Evolutionary conservation across 2,113 vertebrate species (phyloP), one percentile per base, ranked within the genome.

Genomic region (Ciconia maguari): DNA sequence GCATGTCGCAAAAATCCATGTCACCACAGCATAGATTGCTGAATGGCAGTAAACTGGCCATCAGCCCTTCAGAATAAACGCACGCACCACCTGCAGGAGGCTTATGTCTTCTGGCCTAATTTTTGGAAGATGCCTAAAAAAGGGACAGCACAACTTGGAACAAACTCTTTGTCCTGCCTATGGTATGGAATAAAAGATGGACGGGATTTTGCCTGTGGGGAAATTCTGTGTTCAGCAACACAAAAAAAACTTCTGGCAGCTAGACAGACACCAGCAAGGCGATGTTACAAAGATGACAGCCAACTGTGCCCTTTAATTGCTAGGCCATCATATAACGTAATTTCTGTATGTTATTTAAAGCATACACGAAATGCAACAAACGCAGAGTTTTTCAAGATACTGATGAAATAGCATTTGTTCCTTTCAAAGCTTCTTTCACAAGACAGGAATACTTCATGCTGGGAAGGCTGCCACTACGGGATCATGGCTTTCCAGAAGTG

Each of bases 341-440:
- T 88, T 86, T 38, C 54, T 92, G 60, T 78, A 2, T n/a, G 60
- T 86, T 94, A 93, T 86, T 96, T 92, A 90, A 92, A 91, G 83
- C 42, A 51, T 44, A 61, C 34, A 81, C 27, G 79, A 89, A 87
- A 71, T 51, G 69, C 55, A 81, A 75, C 38, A 51, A 83, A 46
- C 36, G 38, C 42, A 20, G 34, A 82, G 41, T 41, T 82, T 92
- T 96, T 78, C 7, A 44, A 76, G 80, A 41, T 41, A 17, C 52
- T 69, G 83, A 84, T 83, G 80, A 94, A 96, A 86, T 6, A 62
- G 38, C 71, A 87, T 93, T 92, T 95, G 86, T 65, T 90, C 65
- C 80, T 96, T 95, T 96, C 74, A 87, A 89, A 94, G 41, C 15
- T 87, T 64, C 79, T 75, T 87, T 92, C 69, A 90, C 80, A 78